phyloP scores from a whole-genome alignment of 2,797 vertebrate species.

The Trichosurus vulpecula region DNA sequence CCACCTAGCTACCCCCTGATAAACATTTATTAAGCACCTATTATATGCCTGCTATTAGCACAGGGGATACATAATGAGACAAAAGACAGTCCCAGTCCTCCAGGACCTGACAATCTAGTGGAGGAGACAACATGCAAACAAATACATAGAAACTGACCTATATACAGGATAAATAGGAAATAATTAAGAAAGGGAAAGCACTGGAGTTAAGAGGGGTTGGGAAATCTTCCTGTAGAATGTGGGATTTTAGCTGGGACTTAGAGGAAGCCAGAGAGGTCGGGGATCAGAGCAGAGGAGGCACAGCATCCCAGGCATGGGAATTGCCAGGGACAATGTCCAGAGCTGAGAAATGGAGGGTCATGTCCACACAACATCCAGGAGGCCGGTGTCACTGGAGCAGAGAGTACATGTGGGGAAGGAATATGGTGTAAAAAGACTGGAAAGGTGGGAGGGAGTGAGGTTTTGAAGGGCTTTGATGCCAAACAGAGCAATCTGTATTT shows the following conservation, averaged over 20 bases:
- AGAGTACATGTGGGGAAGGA: neutral
- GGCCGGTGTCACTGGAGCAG: no score
- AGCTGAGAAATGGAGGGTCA: no score
- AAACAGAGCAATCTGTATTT: no score
- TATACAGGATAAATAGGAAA: neutral
- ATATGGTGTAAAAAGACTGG: neutral
- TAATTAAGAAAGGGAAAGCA: neutral
- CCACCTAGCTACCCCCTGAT: no score
- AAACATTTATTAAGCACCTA: no score
- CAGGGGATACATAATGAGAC: neutral
- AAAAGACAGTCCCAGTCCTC: neutral
- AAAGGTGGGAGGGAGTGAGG: neutral
- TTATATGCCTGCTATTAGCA: no score
- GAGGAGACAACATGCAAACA: neutral
- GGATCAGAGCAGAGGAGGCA: neutral
- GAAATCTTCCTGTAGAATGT: neutral
- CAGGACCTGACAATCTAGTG: neutral
- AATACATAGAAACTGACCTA: neutral
- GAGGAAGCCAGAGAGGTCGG: neutral
- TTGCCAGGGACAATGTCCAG: no score
- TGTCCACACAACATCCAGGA: no score
- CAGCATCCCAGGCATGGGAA: no score
- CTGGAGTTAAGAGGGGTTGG: neutral
- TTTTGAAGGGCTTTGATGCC: neutral
- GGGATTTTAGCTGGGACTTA: neutral